These are phyloP conservation scores for Otus scops DNA, from an alignment of 2,797 vertebrate genomes.

Conservation along the genomic window DNA sequence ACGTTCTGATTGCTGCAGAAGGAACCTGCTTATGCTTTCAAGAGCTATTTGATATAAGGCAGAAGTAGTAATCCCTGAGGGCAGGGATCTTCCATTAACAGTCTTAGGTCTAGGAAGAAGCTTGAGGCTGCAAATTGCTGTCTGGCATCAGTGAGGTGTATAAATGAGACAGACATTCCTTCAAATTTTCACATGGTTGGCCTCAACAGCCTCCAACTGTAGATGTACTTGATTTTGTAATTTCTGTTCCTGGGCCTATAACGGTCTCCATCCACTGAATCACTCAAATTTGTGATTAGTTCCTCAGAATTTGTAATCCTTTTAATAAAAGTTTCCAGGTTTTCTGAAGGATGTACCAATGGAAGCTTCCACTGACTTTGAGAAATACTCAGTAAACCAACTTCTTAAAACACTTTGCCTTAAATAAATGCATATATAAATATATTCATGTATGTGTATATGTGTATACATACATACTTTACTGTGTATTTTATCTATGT, in stretches of 20 bases:
- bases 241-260: background rate
- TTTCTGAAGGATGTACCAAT: background rate
- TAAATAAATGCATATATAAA: background rate
- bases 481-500: background rate
- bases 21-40: background rate
- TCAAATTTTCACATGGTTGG: background rate
- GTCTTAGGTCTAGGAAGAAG: background rate
- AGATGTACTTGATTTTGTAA: background rate
- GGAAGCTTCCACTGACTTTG: background rate
- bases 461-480: background rate
- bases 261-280: background rate
- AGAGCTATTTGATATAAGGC: background rate
- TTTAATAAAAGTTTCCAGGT: background rate
- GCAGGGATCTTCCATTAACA: background rate
- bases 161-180: background rate
- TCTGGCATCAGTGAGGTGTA: background rate
- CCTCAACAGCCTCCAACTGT: background rate
- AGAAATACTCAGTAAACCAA: background rate
- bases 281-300: background rate
- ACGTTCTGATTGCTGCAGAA: background rate
- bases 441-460: background rate
- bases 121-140: background rate
- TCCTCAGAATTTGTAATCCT: background rate
- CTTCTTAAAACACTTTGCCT: background rate
- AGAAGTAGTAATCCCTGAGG: background rate